Percentiles rank a stretch among this genome's conserved stretches.
These are phyloP conservation scores for Lepidocolaptes lacrymiger DNA, from an alignment of 2,797 vertebrate genomes.

Conservation along the genomic window DNA sequence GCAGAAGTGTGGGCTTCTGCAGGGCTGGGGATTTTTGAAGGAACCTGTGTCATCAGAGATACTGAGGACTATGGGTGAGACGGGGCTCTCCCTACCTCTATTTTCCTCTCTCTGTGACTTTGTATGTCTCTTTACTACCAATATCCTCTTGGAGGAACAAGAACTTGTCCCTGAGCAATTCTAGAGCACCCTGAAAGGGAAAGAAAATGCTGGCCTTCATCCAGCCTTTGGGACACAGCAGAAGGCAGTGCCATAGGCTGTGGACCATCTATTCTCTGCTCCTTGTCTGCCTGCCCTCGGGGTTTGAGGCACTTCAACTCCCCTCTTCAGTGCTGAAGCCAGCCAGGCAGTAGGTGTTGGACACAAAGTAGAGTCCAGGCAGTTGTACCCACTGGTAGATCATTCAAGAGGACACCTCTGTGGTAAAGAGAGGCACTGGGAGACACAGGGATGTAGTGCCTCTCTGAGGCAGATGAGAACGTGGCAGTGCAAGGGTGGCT, in stretches of 20 bases:
- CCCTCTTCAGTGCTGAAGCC: not conserved
- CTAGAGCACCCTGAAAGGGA: not conserved
- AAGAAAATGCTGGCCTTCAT: not conserved
- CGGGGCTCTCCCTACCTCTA: not conserved
- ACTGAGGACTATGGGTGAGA: not conserved
- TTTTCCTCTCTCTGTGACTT: not conserved
- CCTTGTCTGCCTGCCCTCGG: not conserved
- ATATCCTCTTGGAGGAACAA: not conserved
- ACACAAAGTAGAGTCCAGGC: not conserved
- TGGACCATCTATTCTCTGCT: not conserved
- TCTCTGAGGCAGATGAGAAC: not conserved
- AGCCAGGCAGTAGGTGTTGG: not conserved
- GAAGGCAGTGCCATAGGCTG: not conserved
- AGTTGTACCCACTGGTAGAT: not conserved
- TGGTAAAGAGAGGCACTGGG: not conserved
- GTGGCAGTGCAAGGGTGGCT: rapidly evolving
- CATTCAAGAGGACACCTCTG: not conserved
- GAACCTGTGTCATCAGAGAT: not conserved
- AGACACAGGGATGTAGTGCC: not conserved
- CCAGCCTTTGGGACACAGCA: not conserved
- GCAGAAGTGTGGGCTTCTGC: not conserved
- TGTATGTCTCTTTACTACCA: not conserved
- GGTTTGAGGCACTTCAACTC: not conserved
- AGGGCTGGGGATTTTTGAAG: not conserved
- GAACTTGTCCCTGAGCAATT: not conserved